Evolutionary conservation across 2,888 invertebrate genomes (phyloP).

Genomic region (Limnephilus marmoratus): DNA sequence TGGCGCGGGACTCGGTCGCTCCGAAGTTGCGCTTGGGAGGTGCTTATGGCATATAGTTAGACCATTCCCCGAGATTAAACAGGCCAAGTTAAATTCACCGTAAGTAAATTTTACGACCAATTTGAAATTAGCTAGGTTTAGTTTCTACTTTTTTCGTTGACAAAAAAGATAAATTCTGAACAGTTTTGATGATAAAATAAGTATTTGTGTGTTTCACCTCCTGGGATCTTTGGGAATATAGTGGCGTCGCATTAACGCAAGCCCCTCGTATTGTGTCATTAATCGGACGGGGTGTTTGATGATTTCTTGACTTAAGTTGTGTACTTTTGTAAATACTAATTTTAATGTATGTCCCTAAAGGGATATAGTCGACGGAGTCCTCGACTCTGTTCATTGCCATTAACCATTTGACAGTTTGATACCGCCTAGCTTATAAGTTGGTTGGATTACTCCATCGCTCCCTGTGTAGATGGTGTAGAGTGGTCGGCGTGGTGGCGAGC

Average conservation of each 20-base stretch:
- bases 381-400: constrained; percentile 62
- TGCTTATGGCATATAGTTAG: neutral
- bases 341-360: constrained; percentile 64
- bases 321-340: constrained; percentile 67
- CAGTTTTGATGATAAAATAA: neutral
- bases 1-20: too few relatives aligned
- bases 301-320: constrained; percentile 55
- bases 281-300: constrained; percentile 29
- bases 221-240: neutral
- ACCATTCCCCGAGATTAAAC: neutral
- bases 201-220: neutral
- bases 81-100: neutral
- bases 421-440: constrained; percentile 66
- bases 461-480: neutral
- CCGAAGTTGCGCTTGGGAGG: too few relatives aligned
- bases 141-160: neutral
- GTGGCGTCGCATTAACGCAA: neutral
- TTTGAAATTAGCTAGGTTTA: constrained; percentile 21
- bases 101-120: neutral
- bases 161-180: neutral
- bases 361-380: constrained; percentile 50
- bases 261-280: constrained; percentile 44
- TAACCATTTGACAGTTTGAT: constrained; percentile 66
- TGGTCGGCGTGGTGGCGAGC: constrained; percentile 26
- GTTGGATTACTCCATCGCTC: neutral